Evolutionary conservation across 2,113 vertebrate genomes (phyloP).

Genomic region (Rafetus swinhoei): DNA sequence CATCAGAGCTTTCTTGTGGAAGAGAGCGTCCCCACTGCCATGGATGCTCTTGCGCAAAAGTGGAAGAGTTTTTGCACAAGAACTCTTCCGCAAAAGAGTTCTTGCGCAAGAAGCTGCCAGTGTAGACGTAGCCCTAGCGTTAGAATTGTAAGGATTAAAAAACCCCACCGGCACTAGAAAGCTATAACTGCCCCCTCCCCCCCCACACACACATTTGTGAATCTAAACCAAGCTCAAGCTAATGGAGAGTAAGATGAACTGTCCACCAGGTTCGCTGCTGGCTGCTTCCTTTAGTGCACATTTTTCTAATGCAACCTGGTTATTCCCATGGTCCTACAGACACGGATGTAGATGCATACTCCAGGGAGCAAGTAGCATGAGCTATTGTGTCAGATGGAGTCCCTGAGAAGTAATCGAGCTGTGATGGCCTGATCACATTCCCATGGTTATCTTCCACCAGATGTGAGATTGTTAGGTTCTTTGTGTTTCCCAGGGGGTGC

Average conservation of each 20-base stretch:
- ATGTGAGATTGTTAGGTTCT: fast-evolving
- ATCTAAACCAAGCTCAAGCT: background rate
- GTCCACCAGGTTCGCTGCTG: fast-evolving
- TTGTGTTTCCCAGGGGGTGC: background rate
- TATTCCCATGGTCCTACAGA: background rate
- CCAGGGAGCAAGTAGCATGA: fast-evolving
- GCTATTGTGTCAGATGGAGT: background rate
- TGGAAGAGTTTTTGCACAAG: too few species aligned
- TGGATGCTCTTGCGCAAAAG: too few species aligned
- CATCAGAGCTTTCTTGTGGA: too few species aligned
- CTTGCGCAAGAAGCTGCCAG: too few species aligned
- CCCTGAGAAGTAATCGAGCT: fast-evolving
- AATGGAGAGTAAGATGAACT: background rate
- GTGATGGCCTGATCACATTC: fast-evolving
- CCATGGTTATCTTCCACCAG: fast-evolving
- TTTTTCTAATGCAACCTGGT: background rate
- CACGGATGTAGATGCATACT: fast-evolving
- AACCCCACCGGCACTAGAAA: background rate
- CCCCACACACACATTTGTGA: fast-evolving
- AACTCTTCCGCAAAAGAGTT: too few species aligned
- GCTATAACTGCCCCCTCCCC: background rate
- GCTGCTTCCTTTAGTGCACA: background rate
- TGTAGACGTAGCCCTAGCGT: background rate
- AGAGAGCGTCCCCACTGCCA: too few species aligned
- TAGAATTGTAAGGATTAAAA: background rate